These are phyloP conservation scores for Antheraea pernyi DNA, from an alignment of 1,140 invertebrate species.

Conservation along the genomic window DNA sequence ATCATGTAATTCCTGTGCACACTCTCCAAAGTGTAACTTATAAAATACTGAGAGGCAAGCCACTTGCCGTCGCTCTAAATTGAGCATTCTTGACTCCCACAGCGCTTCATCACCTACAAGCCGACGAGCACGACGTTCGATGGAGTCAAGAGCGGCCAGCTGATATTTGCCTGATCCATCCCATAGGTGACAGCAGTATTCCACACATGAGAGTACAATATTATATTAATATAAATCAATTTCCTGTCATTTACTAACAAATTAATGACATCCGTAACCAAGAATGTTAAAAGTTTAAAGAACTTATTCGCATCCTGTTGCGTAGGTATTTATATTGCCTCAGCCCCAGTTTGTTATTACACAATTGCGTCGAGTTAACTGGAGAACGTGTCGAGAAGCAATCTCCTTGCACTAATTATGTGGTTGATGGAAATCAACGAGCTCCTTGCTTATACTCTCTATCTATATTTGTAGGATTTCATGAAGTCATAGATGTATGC, in stretches of 20 bases:
- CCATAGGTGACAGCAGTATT: too few species aligned
- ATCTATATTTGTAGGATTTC: constrained; percentile 21
- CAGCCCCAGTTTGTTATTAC: constrained; percentile 18
- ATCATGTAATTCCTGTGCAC: too few species aligned
- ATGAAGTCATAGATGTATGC: neutral
- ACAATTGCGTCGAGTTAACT: constrained; percentile 20
- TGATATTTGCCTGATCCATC: too few species aligned
- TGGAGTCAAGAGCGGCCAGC: too few species aligned
- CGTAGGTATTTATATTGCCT: neutral
- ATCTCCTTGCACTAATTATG: constrained; percentile 70
- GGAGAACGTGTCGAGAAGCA: constrained; percentile 40
- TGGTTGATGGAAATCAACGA: constrained; percentile 60
- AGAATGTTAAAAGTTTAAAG: constrained; percentile 9
- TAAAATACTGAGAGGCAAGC: too few species aligned
- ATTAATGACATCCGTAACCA: neutral
- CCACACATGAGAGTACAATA: too few species aligned
- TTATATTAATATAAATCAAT: neutral
- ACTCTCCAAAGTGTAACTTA: too few species aligned
- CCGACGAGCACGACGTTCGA: too few species aligned
- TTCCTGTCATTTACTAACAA: neutral
- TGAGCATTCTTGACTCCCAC: too few species aligned
- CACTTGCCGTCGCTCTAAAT: too few species aligned
- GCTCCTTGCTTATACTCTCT: constrained; percentile 49
- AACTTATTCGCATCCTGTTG: constrained; percentile 13
- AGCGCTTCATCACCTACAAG: too few species aligned